Conservation (phyloP, 2,797 vertebrate genomes). For the Tokudaia tokunoshimensis region DNA sequence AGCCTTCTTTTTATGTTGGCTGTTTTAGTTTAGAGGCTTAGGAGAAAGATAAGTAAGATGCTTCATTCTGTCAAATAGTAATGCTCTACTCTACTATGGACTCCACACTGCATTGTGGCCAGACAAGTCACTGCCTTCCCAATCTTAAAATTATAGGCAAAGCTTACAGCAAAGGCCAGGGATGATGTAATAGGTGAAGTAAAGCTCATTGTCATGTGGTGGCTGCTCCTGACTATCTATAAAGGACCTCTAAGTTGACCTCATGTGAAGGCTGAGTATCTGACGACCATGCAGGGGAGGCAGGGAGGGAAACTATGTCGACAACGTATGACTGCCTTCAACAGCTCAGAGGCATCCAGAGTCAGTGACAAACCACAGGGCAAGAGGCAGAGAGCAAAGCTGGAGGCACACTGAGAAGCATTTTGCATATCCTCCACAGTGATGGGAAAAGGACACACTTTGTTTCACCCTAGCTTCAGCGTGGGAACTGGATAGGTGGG, state of each 20-base stretch:
- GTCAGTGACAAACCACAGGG: background rate
- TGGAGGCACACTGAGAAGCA: background rate
- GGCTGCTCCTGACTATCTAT: background rate
- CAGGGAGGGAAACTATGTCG: background rate
- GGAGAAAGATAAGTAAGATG: conserved; percentile 14
- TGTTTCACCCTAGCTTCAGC: background rate
- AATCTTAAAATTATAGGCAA: background rate
- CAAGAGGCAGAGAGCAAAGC: background rate
- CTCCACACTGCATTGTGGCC: too few relatives aligned
- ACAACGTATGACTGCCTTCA: background rate
- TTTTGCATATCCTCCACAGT: background rate
- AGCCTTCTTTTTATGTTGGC: background rate
- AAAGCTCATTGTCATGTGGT: too few relatives aligned
- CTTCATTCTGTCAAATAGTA: background rate
- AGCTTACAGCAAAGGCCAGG: background rate
- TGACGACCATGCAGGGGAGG: too few relatives aligned
- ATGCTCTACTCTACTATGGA: background rate
- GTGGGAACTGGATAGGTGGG: background rate
- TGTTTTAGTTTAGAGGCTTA: conserved; percentile 18
- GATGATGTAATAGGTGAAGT: background rate
- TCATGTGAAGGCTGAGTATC: background rate
- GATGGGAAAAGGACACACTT: background rate
- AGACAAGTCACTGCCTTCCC: background rate
- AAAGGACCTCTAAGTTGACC: background rate
- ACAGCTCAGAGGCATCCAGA: background rate